These are phyloP conservation scores for Lethenteron camtschaticum DNA, from an alignment of 2,113 vertebrate species.

Conservation along the genomic window DNA sequence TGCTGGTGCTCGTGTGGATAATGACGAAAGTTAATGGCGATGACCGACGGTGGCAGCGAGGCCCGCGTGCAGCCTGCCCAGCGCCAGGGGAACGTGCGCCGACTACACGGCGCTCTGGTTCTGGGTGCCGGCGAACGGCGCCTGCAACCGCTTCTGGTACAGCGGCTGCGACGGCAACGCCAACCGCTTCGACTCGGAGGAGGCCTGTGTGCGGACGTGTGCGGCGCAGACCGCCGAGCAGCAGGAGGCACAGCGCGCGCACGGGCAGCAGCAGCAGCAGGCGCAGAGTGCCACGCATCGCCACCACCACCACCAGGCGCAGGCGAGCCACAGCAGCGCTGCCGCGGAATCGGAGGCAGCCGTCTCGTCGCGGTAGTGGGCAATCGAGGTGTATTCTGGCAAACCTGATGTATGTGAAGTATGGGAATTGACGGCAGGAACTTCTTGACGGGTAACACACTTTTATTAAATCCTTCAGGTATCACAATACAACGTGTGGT, in stretches of 20 bases:
- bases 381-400: too few relatives aligned
- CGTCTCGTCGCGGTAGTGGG: too few relatives aligned
- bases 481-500: too few relatives aligned
- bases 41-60: too few relatives aligned
- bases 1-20: too few relatives aligned
- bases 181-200: slow-evolving; percentile 53
- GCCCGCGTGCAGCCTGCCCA: slow-evolving; percentile 42
- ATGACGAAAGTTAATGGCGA: too few relatives aligned
- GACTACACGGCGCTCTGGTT: slow-evolving; percentile 55
- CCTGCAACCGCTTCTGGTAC: slow-evolving; percentile 77
- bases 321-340: neutral
- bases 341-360: neutral
- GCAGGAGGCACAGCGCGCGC: slow-evolving; percentile 3
- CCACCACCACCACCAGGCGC: neutral
- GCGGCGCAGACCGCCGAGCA: slow-evolving; percentile 10
- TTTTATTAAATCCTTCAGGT: too few relatives aligned
- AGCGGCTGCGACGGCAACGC: slow-evolving; percentile 64
- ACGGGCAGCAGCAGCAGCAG: slow-evolving; percentile 10
- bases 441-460: too few relatives aligned
- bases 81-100: slow-evolving; percentile 40
- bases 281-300: neutral
- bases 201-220: slow-evolving; percentile 46
- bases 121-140: slow-evolving; percentile 35
- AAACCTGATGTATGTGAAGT: too few relatives aligned
- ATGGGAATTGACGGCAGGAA: too few relatives aligned